phyloP scores from a whole-genome alignment of 23 tunicate genomes.

The Ciona savignyi region DNA sequence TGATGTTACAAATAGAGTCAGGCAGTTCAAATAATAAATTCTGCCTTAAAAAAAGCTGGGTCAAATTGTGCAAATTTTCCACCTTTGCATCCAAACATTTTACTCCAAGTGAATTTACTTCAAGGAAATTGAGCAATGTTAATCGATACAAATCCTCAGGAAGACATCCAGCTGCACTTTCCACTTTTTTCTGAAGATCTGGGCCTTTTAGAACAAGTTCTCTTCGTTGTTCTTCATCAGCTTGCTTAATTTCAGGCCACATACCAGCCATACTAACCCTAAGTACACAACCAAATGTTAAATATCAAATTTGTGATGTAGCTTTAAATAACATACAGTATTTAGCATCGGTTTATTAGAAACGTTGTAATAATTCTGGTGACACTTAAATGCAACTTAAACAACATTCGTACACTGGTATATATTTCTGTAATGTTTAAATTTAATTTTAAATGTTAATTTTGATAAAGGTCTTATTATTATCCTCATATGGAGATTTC shows the following conservation, averaged over 20 bases:
- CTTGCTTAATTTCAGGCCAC: slow-evolving; percentile 62
- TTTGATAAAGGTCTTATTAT: no score
- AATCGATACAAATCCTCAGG: slow-evolving; percentile 46
- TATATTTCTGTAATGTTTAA: no score
- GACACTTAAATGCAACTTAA: no score
- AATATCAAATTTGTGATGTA: no score
- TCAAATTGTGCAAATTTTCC: slow-evolving; percentile 23
- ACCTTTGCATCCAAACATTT: slow-evolving; percentile 20
- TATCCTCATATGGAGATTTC: no score
- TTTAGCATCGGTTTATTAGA: no score
- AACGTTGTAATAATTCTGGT: no score
- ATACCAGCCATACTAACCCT: neutral
- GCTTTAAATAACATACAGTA: no score
- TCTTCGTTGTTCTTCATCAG: slow-evolving; percentile 34
- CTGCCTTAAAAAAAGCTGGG: slow-evolving; percentile 42
- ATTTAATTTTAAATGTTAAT: no score
- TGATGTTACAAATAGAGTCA: slow-evolving; percentile 19
- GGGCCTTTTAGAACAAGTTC: slow-evolving; percentile 63
- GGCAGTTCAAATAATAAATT: slow-evolving; percentile 42
- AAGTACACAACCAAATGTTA: no score
- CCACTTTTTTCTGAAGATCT: slow-evolving; percentile 9
- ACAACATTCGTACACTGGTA: no score
- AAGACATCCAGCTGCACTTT: slow-evolving; percentile 19
- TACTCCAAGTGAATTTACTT: slow-evolving; percentile 38
- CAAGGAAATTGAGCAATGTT: slow-evolving; percentile 51